These are phyloP conservation scores for Hemitrygon akajei DNA, from an alignment of 2,797 vertebrate genomes.

Conservation along the genomic window DNA sequence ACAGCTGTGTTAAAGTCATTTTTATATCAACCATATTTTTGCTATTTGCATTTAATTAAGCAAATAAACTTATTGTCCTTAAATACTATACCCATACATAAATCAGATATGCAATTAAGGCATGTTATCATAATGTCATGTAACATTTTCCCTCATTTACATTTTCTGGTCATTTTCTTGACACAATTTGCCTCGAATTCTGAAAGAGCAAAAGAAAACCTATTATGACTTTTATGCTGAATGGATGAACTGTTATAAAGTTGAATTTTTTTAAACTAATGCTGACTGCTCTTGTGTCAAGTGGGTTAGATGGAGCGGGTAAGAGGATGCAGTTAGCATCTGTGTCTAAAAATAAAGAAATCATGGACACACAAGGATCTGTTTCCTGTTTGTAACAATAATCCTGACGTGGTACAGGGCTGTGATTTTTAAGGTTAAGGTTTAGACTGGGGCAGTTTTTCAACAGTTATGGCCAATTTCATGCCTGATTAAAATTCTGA, in stretches of 20 bases:
- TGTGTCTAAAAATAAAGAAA: conserved; percentile 55
- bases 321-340: conserved; percentile 50
- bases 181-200: neutral
- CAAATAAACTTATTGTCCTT: neutral
- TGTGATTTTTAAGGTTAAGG: conserved; percentile 7
- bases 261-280: neutral
- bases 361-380: conserved; percentile 29
- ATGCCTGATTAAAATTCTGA: neutral
- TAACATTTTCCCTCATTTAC: neutral
- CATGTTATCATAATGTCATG: neutral
- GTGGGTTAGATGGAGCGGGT: conserved; percentile 38
- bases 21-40: neutral
- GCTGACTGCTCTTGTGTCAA: neutral
- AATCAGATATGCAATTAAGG: neutral
- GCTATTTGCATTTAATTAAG: neutral
- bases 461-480: neutral
- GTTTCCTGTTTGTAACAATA: conserved; percentile 37
- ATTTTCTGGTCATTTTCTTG: neutral
- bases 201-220: neutral
- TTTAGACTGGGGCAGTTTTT: neutral
- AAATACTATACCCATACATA: neutral
- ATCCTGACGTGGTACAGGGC: neutral
- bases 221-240: neutral
- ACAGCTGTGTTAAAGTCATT: neutral
- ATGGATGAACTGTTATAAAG: neutral